Evolutionary conservation across 1,140 invertebrate genomes (phyloP).

Genomic region (Dendrolimus kikuchii): DNA sequence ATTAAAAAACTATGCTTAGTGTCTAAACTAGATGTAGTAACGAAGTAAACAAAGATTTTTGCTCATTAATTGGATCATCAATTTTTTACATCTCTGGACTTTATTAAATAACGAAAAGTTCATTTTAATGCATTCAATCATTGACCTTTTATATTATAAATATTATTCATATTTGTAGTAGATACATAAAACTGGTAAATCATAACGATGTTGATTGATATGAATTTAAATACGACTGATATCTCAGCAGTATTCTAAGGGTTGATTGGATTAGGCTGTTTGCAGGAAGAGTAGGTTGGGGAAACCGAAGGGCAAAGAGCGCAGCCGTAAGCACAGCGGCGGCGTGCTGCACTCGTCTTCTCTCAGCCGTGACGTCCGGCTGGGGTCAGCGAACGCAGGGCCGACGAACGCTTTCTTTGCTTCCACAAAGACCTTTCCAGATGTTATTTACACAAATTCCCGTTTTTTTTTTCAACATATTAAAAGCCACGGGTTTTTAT

Average conservation of each 20-base stretch:
- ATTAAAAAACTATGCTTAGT: too few species aligned
- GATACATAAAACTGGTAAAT: too few species aligned
- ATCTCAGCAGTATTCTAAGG: slow-evolving; percentile 4
- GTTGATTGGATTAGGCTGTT: neutral
- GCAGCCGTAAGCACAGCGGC: slow-evolving; percentile 21
- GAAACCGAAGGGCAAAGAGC: slow-evolving; percentile 2
- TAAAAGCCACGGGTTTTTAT: neutral
- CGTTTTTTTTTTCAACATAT: neutral
- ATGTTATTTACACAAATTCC: slow-evolving; percentile 45
- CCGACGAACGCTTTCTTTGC: slow-evolving; percentile 54
- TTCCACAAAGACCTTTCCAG: slow-evolving; percentile 49
- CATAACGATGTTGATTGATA: slow-evolving; percentile 5
- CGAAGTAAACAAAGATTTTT: too few species aligned
- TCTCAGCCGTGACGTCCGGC: slow-evolving; percentile 61
- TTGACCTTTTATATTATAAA: neutral
- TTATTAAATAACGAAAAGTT: too few species aligned
- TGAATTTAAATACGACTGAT: slow-evolving; percentile 10
- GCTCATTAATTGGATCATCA: too few species aligned
- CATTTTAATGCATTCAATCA: neutral
- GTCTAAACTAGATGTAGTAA: too few species aligned
- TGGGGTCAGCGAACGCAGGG: slow-evolving; percentile 62
- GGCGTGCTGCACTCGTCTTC: slow-evolving; percentile 48
- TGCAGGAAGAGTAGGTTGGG: neutral
- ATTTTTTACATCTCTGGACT: too few species aligned
- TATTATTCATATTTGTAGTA: too few species aligned